A percentile compares a stretch with the other conserved stretches of the same genome.
These are phyloP conservation scores for Epizoanthus illoricatus DNA, from an alignment of 92 coral and sea anemone species.

Conservation along the genomic window DNA sequence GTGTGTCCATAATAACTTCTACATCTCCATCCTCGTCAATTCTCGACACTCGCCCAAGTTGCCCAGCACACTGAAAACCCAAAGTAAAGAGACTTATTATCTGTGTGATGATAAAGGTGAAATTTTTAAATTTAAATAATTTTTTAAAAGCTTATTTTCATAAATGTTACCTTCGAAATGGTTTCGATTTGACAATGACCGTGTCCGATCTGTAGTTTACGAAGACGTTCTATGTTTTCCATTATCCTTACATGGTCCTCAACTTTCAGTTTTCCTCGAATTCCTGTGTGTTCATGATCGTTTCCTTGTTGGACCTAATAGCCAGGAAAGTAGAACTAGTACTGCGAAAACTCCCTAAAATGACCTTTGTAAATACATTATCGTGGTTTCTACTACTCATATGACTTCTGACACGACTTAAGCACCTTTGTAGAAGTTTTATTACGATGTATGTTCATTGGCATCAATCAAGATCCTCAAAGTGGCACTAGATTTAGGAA, in stretches of 20 bases:
- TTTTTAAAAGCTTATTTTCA: not conserved
- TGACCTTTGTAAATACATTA: too few species aligned
- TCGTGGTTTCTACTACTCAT: too few species aligned
- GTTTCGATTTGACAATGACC: slow-evolving; percentile 19
- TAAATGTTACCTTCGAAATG: slow-evolving; percentile 5
- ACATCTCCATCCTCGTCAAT: slow-evolving; percentile 17
- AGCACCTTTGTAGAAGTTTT: too few species aligned
- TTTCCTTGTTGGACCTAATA: not conserved
- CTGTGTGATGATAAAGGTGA: too few species aligned
- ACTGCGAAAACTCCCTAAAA: too few species aligned
- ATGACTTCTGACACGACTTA: too few species aligned
- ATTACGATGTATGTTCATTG: too few species aligned
- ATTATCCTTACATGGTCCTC: slow-evolving; percentile 5
- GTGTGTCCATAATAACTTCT: not conserved
- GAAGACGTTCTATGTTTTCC: not conserved
- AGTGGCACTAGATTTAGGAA: too few species aligned
- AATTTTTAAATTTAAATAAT: too few species aligned
- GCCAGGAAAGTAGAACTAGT: too few species aligned
- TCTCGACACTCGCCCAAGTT: not conserved
- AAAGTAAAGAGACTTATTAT: not conserved
- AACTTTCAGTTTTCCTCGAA: not conserved
- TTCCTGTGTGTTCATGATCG: not conserved
- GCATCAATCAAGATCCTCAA: too few species aligned
- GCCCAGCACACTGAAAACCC: slow-evolving; percentile 28
- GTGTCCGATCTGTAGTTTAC: slow-evolving; percentile 16